Percentiles rank a stretch among this genome's conserved stretches.
Conservation (phyloP, 2,888 invertebrate genomes). For the Tachystola acroxantha region DNA sequence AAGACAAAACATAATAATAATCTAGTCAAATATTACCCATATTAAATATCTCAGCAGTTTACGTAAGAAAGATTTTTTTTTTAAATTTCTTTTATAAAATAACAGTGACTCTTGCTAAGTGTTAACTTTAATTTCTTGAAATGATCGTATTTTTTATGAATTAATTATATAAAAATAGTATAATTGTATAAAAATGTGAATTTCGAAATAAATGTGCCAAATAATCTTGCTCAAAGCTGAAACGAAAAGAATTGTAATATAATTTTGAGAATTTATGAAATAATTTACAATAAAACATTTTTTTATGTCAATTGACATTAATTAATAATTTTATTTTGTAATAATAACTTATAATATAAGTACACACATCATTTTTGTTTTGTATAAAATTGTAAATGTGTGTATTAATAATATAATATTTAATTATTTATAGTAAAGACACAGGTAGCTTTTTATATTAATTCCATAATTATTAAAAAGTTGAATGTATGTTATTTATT, state of each 20-base stretch:
- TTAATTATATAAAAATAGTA: too few species aligned
- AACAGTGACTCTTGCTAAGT: too few species aligned
- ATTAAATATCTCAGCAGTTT: too few species aligned
- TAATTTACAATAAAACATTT: too few species aligned
- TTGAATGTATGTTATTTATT: conserved; percentile 37
- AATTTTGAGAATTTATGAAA: too few species aligned
- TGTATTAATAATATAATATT: neutral
- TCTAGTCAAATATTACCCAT: neutral
- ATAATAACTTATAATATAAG: neutral
- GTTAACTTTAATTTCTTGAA: too few species aligned
- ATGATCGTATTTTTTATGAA: too few species aligned
- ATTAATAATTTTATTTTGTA: neutral
- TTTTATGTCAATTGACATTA: too few species aligned
- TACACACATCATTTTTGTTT: conserved; percentile 2
- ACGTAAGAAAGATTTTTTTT: too few species aligned
- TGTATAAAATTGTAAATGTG: conserved; percentile 3
- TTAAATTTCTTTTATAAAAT: too few species aligned
- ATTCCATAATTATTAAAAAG: conserved; percentile 5
- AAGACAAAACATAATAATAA: neutral
- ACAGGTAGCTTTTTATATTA: neutral
- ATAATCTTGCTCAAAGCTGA: conserved; percentile 1
- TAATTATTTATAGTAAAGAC: neutral
- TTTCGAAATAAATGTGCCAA: neutral
- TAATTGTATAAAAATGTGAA: too few species aligned
- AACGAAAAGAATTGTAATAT: too few species aligned